Conservation (phyloP, 2,797 vertebrate species). For the Myotis planiceps region DNA sequence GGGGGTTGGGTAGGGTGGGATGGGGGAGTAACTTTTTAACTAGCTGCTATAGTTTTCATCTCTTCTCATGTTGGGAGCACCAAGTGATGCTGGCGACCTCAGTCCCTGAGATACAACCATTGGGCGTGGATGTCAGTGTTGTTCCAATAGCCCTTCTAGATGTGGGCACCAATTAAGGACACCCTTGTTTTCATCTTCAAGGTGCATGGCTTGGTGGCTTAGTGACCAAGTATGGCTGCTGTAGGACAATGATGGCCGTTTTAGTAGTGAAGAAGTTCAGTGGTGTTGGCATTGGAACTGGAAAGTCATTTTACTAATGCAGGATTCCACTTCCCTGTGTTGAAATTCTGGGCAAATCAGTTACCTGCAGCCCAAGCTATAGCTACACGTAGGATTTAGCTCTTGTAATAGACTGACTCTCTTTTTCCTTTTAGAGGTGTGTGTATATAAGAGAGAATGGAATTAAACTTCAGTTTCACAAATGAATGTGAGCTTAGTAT, state of each 20-base stretch:
- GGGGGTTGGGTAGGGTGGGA: neutral
- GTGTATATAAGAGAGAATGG: neutral
- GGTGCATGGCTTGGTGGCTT: neutral
- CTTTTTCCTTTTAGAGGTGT: neutral
- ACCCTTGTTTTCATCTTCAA: neutral
- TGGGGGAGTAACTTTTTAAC: neutral
- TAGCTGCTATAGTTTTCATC: neutral
- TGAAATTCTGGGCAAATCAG: conserved; percentile 24
- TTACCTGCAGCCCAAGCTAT: neutral
- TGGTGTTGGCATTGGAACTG: neutral
- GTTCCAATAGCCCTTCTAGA: neutral
- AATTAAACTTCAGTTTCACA: neutral
- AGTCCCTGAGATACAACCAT: neutral
- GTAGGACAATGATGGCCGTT: neutral
- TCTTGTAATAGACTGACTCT: neutral
- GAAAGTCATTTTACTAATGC: neutral
- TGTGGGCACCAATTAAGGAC: neutral
- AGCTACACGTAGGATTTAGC: neutral
- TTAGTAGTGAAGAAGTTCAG: neutral
- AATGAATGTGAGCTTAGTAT: conserved; percentile 4
- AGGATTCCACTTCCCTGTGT: neutral
- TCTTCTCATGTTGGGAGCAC: neutral
- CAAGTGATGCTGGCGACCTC: too few species aligned
- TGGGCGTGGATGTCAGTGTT: neutral
- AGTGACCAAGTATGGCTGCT: neutral